phyloP scores from a whole-genome alignment of 2,797 vertebrate genomes.

The Neomorphus geoffroyi region DNA sequence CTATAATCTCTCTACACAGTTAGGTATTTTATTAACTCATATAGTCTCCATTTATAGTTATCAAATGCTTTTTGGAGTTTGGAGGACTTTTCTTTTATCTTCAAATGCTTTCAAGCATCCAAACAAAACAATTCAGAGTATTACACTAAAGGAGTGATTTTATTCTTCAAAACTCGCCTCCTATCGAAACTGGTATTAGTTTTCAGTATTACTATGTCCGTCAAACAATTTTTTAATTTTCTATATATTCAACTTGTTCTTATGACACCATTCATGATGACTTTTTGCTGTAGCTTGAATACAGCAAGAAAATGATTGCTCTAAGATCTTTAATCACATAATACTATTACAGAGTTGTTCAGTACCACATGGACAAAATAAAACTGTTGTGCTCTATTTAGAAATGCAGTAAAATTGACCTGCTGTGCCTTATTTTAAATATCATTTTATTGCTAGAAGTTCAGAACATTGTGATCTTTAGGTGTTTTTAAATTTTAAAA shows the following conservation, averaged over 20 bases:
- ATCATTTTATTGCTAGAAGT: constrained; percentile 51
- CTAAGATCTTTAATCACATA: constrained; percentile 67
- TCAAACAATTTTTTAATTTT: constrained; percentile 68
- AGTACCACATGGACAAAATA: constrained; percentile 67
- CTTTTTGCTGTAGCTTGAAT: constrained; percentile 54
- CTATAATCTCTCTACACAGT: neutral
- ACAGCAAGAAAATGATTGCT: constrained; percentile 66
- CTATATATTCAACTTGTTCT: constrained; percentile 35
- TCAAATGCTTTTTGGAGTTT: constrained; percentile 24
- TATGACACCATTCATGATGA: constrained; percentile 56
- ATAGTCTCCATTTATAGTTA: constrained; percentile 11
- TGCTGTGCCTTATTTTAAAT: constrained; percentile 56
- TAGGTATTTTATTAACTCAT: neutral
- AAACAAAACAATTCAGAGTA: neutral
- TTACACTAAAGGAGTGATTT: constrained; percentile 9
- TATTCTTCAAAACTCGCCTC: constrained; percentile 37
- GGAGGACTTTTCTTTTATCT: neutral
- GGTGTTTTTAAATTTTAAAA: constrained; percentile 39
- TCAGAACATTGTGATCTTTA: constrained; percentile 33
- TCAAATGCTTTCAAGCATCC: constrained; percentile 21
- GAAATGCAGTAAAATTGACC: constrained; percentile 60
- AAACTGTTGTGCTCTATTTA: constrained; percentile 61
- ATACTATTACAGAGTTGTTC: constrained; percentile 55
- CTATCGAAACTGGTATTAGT: constrained; percentile 52
- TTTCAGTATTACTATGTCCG: constrained; percentile 43